phyloP scores from a whole-genome alignment of 2,113 vertebrate genomes.

The Egretta garzetta region DNA sequence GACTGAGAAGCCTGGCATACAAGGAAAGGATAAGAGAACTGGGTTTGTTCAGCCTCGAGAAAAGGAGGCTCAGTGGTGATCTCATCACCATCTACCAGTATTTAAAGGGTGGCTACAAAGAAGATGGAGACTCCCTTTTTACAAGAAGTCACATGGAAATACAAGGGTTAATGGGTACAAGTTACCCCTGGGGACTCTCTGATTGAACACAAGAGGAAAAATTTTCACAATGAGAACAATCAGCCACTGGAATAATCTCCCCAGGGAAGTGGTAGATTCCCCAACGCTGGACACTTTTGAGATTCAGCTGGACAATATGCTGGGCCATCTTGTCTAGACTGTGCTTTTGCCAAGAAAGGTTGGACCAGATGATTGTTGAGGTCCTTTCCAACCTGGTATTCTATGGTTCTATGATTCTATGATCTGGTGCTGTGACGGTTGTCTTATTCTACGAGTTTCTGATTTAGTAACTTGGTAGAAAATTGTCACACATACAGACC shows the following conservation, averaged over 20 bases:
- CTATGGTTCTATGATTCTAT: neutral
- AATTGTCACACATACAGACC: neutral
- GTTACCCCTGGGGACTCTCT: too few relatives aligned
- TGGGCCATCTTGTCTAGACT: neutral
- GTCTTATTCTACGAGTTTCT: neutral
- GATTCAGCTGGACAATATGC: neutral
- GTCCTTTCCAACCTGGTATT: neutral
- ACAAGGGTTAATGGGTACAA: neutral
- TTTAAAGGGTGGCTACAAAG: neutral
- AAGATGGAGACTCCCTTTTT: neutral
- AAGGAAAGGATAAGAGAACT: neutral
- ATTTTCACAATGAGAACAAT: neutral
- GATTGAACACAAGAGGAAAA: neutral
- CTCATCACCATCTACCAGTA: neutral
- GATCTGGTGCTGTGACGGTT: neutral
- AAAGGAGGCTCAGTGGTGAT: neutral
- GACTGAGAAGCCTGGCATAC: neutral
- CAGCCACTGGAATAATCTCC: neutral
- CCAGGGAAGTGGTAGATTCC: neutral
- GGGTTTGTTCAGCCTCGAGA: neutral
- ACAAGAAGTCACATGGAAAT: neutral
- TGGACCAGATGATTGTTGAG: neutral
- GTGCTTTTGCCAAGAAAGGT: neutral
- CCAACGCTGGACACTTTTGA: neutral
- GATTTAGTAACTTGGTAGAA: neutral